Conservation (phyloP, 1,140 invertebrate species). For the Maconellicoccus hirsutus region DNA sequence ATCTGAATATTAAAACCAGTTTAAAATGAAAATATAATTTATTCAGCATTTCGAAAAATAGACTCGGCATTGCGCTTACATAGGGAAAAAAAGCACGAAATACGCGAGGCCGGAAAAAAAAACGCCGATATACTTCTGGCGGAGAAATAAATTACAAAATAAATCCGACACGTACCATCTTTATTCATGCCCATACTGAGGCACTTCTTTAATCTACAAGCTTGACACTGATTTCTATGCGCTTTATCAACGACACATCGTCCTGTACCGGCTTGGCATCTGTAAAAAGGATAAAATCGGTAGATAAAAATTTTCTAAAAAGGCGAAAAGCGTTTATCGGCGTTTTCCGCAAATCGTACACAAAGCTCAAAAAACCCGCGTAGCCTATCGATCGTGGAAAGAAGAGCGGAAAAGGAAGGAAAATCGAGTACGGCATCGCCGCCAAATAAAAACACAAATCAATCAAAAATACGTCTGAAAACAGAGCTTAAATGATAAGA, state of each 20-base stretch:
- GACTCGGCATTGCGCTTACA: too few relatives aligned
- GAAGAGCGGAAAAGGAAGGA: not conserved
- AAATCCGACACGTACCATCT: constrained; percentile 68
- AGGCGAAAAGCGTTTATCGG: not conserved
- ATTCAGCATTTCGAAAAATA: too few relatives aligned
- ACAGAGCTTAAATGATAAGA: constrained; percentile 17
- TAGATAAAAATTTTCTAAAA: not conserved
- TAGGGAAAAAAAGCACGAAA: too few relatives aligned
- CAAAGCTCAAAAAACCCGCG: not conserved
- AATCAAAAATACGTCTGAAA: constrained; percentile 9
- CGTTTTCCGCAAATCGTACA: too few relatives aligned
- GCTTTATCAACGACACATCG: constrained; percentile 96
- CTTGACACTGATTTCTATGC: constrained; percentile 96
- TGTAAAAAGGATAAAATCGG: constrained; percentile 37
- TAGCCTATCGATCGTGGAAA: not conserved
- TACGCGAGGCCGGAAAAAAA: too few relatives aligned
- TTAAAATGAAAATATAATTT: too few relatives aligned
- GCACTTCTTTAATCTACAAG: constrained; percentile 95
- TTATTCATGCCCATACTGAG: constrained; percentile 99
- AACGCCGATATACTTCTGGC: too few relatives aligned
- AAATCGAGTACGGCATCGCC: too few relatives aligned
- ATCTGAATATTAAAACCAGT: too few relatives aligned
- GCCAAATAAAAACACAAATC: not conserved
- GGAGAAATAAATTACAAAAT: too few relatives aligned
- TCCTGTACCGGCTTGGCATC: constrained; percentile 93